A percentile compares a stretch with the other conserved stretches of the same genome.
These are phyloP conservation scores for Clostera curtula DNA, from an alignment of 2,888 invertebrate species.

Conservation along the genomic window DNA sequence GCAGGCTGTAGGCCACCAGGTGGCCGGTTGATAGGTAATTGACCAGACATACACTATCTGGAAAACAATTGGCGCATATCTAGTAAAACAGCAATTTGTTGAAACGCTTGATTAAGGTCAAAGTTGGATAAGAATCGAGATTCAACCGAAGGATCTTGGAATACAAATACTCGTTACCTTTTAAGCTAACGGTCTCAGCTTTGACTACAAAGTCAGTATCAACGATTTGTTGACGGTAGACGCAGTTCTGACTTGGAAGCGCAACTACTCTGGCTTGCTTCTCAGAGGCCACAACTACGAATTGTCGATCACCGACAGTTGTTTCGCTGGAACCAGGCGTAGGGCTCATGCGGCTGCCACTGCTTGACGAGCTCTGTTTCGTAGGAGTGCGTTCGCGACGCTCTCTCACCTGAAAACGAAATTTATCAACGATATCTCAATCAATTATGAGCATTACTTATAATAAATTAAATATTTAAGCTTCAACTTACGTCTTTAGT, in stretches of 20 bases:
- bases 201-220: conserved; percentile 95
- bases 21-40: conserved; percentile 97
- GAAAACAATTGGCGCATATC: conserved; percentile 12
- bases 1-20: conserved; percentile 94
- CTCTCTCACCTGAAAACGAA: conserved; percentile 45
- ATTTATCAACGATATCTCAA: no score
- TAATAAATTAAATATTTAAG: not conserved
- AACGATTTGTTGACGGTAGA: conserved; percentile 93
- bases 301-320: conserved; percentile 86
- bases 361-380: conserved; percentile 70
- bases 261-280: conserved; percentile 96
- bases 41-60: conserved; percentile 95
- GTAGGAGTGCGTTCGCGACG: conserved; percentile 77
- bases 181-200: conserved; percentile 93
- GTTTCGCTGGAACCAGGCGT: conserved; percentile 70
- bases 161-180: conserved; percentile 80
- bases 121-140: not conserved
- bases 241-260: conserved; percentile 95
- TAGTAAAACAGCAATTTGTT: no score
- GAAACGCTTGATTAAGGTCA: no score
- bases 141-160: no score
- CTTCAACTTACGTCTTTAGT: conserved; percentile 76
- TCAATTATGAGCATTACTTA: no score
- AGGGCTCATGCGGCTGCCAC: conserved; percentile 85
- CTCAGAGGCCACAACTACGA: conserved; percentile 94